Evolutionary conservation across 1,140 invertebrate species (phyloP).

Genomic region (Manduca sexta): DNA sequence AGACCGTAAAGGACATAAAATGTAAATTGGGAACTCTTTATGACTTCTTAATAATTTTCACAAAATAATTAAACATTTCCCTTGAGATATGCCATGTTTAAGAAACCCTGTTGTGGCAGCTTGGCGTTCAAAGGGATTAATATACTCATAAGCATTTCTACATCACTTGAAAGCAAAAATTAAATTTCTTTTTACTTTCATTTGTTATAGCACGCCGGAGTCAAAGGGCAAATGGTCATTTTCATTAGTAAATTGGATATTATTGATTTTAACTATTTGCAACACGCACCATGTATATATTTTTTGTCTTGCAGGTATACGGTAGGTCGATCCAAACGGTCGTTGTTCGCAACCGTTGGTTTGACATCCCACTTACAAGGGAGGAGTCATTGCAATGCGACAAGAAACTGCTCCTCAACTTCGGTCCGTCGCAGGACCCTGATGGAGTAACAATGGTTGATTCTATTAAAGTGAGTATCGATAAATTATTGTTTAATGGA

Average conservation of each 20-base stretch:
- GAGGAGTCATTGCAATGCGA: slow-evolving; percentile 96
- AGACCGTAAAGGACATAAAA: no score
- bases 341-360: slow-evolving; percentile 90
- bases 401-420: slow-evolving; percentile 91
- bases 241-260: no score
- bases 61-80: no score
- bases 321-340: slow-evolving; percentile 86
- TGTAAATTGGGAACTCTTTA: no score
- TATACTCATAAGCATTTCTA: background rate
- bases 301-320: slow-evolving; percentile 76
- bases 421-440: slow-evolving; percentile 92
- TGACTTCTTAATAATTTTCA: no score
- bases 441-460: slow-evolving; percentile 94
- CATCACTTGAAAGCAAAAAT: background rate
- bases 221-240: no score
- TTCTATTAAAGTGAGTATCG: slow-evolving; percentile 84
- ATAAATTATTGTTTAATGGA: no score
- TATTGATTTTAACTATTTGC: background rate
- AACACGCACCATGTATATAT: background rate
- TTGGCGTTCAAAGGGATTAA: no score
- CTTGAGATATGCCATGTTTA: no score
- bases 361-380: slow-evolving; percentile 94
- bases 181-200: no score
- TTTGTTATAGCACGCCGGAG: no score
- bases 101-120: no score